These are phyloP conservation scores for Mionectes macconnelli DNA, from an alignment of 2,113 vertebrate species.

Conservation along the genomic window DNA sequence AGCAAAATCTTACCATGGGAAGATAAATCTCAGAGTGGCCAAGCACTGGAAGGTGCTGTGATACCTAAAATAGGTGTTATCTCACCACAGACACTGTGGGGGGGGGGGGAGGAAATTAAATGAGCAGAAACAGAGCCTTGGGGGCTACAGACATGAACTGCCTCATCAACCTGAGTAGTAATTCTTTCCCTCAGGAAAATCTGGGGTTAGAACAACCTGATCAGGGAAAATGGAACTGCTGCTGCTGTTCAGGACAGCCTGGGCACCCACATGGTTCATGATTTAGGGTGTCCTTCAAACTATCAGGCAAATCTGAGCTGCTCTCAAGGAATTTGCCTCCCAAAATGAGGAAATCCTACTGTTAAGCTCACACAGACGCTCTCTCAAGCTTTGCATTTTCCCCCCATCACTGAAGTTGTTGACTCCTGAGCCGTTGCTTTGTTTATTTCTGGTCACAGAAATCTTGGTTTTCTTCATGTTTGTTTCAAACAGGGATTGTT, in stretches of 20 bases:
- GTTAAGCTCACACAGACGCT: fast-evolving
- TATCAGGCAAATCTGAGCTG: fast-evolving
- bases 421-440: background rate
- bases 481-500: background rate
- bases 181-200: background rate
- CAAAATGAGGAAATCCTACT: background rate
- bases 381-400: background rate
- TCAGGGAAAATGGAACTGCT: background rate
- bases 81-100: background rate
- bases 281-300: background rate
- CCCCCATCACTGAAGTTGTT: fast-evolving
- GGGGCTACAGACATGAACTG: background rate
- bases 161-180: background rate
- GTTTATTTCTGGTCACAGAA: background rate
- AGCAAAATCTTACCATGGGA: background rate
- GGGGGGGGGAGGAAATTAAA: background rate
- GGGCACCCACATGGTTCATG: background rate
- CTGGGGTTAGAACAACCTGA: background rate
- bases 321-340: background rate
- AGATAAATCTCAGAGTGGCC: background rate
- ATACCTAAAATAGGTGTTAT: background rate
- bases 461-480: background rate
- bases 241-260: background rate
- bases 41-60: background rate
- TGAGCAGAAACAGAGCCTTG: background rate